These are phyloP conservation scores for Tiliqua scincoides DNA, from an alignment of 2,113 vertebrate species.

Conservation along the genomic window DNA sequence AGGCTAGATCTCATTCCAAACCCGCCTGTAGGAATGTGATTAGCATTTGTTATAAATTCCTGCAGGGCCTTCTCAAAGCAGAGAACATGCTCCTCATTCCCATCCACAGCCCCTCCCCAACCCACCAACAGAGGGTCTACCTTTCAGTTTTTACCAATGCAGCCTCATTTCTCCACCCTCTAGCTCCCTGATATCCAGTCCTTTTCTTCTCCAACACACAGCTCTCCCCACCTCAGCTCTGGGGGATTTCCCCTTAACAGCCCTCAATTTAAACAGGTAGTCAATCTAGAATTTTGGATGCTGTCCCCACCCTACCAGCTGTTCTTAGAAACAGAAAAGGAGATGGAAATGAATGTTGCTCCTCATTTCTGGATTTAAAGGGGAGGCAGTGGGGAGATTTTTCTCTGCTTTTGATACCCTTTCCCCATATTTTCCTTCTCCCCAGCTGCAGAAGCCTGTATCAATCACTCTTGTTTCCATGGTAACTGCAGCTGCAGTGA, in stretches of 20 bases:
- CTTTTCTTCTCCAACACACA: neutral
- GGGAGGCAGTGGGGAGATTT: neutral
- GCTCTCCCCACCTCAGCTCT: neutral
- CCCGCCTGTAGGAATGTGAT: constrained; percentile 10
- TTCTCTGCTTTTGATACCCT: neutral
- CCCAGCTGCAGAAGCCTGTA: constrained; percentile 38
- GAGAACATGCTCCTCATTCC: neutral
- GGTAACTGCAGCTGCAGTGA: constrained; percentile 21
- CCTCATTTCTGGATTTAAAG: neutral
- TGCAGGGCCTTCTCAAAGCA: constrained; percentile 8
- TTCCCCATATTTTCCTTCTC: constrained; percentile 24
- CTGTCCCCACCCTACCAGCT: neutral
- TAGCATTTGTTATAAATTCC: constrained; percentile 40
- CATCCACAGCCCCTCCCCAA: neutral
- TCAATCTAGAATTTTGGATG: neutral
- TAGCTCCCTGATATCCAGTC: neutral
- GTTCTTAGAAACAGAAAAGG: neutral
- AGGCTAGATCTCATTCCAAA: neutral
- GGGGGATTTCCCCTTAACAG: neutral
- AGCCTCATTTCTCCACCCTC: neutral
- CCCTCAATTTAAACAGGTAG: neutral
- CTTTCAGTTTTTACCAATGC: neutral
- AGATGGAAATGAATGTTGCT: neutral
- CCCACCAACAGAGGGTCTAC: neutral
- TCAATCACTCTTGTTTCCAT: constrained; percentile 43